Conservation (phyloP, 2,888 invertebrate species). For the Fragum whitleyi region DNA sequence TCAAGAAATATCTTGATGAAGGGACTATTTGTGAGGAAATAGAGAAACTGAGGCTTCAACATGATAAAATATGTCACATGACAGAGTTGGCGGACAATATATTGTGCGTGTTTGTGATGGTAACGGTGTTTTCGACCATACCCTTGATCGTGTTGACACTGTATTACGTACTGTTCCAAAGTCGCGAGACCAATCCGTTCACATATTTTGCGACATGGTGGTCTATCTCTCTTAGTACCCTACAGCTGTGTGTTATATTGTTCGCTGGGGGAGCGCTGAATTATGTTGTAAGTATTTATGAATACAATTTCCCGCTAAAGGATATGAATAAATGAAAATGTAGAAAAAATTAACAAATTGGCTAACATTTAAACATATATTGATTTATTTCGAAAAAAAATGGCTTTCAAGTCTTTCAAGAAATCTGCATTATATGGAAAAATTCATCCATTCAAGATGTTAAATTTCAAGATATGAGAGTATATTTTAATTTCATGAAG, state of each 20-base stretch:
- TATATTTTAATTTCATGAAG: too few species aligned
- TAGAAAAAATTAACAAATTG: too few species aligned
- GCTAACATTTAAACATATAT: too few species aligned
- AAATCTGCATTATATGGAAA: too few species aligned
- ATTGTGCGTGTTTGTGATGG: constrained; percentile 63
- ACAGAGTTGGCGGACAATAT: constrained; percentile 58
- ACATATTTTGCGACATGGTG: constrained; percentile 68
- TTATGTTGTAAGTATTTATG: constrained; percentile 54
- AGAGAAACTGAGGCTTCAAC: constrained; percentile 59
- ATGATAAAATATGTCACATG: constrained; percentile 58
- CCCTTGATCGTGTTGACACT: constrained; percentile 68
- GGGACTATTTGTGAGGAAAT: constrained; percentile 56
- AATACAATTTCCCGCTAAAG: too few species aligned
- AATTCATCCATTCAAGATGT: too few species aligned
- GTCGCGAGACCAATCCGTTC: constrained; percentile 44
- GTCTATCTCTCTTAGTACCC: constrained; percentile 65
- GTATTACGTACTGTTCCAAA: constrained; percentile 66
- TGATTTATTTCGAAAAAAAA: too few species aligned
- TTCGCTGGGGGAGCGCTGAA: constrained; percentile 66
- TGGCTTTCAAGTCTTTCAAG: too few species aligned
- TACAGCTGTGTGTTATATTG: constrained; percentile 63
- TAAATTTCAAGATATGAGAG: too few species aligned
- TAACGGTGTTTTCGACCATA: constrained; percentile 64
- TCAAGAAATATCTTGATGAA: constrained; percentile 39
- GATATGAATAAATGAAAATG: too few species aligned